Conservation (phyloP, 1,140 invertebrate species). For the Rhizoglyphus robini region DNA sequence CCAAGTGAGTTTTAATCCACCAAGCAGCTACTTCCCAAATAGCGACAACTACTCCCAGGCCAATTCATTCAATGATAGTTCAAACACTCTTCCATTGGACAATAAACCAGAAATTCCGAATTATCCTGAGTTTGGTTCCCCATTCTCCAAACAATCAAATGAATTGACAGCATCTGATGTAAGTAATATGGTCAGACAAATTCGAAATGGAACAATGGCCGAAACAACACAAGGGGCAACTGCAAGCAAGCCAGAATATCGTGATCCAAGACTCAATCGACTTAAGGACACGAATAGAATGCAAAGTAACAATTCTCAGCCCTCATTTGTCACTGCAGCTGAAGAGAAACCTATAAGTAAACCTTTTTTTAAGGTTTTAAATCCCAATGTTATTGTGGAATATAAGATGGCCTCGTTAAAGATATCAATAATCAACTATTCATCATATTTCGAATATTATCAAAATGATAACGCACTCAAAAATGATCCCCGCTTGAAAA, state of each 20-base stretch:
- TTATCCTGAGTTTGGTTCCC: neutral
- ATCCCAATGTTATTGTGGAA: conserved; percentile 17
- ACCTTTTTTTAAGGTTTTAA: neutral
- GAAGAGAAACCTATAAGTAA: neutral
- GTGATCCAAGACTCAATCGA: neutral
- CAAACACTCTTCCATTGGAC: neutral
- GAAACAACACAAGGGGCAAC: neutral
- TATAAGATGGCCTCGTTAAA: conserved; percentile 21
- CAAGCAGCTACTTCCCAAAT: neutral
- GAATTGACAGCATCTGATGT: neutral
- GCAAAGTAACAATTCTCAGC: neutral
- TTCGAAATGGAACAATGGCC: neutral
- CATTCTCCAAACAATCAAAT: no score
- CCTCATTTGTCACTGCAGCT: neutral
- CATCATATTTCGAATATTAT: conserved; percentile 19
- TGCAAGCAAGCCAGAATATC: neutral
- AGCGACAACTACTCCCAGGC: neutral
- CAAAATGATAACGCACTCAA: conserved; percentile 22
- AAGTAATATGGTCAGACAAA: neutral
- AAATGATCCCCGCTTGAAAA: conserved; percentile 27
- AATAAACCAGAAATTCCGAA: neutral
- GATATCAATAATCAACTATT: conserved; percentile 23
- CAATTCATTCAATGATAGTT: neutral
- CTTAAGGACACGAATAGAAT: neutral
- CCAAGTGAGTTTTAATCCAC: neutral